phyloP scores from a whole-genome alignment of 2,113 vertebrate species.

The Physeter macrocephalus region DNA sequence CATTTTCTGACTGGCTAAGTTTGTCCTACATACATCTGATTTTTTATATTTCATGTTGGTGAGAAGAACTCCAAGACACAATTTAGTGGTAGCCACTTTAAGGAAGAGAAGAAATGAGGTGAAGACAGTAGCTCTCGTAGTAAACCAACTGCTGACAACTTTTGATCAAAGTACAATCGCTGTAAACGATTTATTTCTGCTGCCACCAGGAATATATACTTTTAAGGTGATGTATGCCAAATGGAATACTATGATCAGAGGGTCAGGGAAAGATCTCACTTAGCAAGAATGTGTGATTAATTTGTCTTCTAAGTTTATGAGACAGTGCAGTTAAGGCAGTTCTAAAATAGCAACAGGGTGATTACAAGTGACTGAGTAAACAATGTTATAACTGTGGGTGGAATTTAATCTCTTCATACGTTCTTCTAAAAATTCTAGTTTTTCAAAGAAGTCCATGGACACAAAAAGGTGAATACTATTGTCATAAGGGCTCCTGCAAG shows the following conservation, averaged over 20 bases:
- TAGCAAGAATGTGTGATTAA: slow-evolving; percentile 23
- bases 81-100: neutral
- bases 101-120: neutral
- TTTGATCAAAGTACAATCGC: neutral
- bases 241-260: neutral
- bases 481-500: neutral
- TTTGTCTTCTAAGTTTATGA: slow-evolving; percentile 26
- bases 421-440: neutral
- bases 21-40: neutral
- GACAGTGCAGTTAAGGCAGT: neutral
- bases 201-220: neutral
- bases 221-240: neutral
- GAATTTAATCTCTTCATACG: neutral
- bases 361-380: neutral
- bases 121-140: neutral
- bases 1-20: neutral
- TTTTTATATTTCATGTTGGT: neutral
- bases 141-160: neutral
- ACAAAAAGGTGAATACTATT: neutral
- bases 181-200: neutral
- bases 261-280: neutral
- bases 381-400: neutral
- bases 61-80: neutral
- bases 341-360: neutral
- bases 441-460: neutral